phyloP scores from a whole-genome alignment of 2,888 invertebrate species.

The Lomographa bimaculata region DNA sequence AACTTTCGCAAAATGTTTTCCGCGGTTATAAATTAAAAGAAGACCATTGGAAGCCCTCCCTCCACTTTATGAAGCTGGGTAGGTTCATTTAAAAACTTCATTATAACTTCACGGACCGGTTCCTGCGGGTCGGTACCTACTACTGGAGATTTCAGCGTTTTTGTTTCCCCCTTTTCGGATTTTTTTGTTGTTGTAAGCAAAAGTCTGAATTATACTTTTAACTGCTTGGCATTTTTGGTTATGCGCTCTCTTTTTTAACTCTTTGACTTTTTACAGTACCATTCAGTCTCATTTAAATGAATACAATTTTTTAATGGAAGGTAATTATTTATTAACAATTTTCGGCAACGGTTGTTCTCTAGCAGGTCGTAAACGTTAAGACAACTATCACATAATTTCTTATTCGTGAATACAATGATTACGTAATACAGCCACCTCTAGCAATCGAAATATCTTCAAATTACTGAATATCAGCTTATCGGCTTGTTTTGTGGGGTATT shows the following conservation, averaged over 20 bases:
- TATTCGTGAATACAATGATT: too few relatives aligned
- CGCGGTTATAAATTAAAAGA: conserved; percentile 58
- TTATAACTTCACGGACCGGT: conserved; percentile 57
- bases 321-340: too few relatives aligned
- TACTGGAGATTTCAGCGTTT: conserved; percentile 33
- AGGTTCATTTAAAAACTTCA: conserved; percentile 68
- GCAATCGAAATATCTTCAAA: too few relatives aligned
- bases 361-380: too few relatives aligned
- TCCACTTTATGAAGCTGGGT: conserved; percentile 51
- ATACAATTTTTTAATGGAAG: too few relatives aligned
- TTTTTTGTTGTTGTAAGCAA: conserved; percentile 29
- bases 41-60: conserved; percentile 54
- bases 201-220: conserved; percentile 25
- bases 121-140: conserved; percentile 31
- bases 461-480: too few relatives aligned
- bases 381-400: too few relatives aligned
- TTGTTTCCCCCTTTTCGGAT: conserved; percentile 29
- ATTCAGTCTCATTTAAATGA: too few relatives aligned
- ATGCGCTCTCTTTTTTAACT: neutral
- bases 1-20: conserved; percentile 27
- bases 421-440: too few relatives aligned
- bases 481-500: too few relatives aligned
- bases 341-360: too few relatives aligned
- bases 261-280: neutral
- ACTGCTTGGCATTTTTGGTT: conserved; percentile 12